A percentile compares a stretch with the other conserved stretches of the same genome.
Conservation (phyloP, 2,888 invertebrate species). For the Blera fallax region DNA sequence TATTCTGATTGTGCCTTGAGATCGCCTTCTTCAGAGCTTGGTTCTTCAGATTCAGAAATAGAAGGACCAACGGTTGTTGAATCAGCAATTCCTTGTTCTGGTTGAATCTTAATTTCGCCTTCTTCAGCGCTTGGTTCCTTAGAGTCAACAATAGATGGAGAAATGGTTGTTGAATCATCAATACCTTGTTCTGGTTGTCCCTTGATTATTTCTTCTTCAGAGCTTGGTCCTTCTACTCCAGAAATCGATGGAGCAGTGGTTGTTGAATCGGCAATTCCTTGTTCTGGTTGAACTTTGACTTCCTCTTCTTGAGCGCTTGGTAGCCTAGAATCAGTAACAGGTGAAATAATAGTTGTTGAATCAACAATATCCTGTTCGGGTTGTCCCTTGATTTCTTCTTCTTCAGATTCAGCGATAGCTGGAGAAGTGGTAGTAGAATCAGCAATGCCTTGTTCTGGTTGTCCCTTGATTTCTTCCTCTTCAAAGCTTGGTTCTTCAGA, state of each 20-base stretch:
- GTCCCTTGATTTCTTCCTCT: neutral
- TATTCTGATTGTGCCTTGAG: neutral
- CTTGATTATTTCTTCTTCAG: conserved; percentile 9
- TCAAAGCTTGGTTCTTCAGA: neutral
- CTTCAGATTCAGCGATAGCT: neutral
- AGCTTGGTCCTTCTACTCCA: neutral
- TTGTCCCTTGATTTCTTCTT: conserved; percentile 1
- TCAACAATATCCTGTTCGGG: conserved; percentile 67
- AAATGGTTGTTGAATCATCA: conserved; percentile 26
- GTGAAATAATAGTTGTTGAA: conserved; percentile 14
- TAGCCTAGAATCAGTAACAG: conserved; percentile 48
- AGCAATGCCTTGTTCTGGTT: conserved; percentile 67
- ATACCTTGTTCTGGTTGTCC: conserved; percentile 6
- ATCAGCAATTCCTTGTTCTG: conserved; percentile 13
- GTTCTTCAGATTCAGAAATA: neutral
- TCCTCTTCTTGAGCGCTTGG: neutral
- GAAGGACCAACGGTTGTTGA: conserved; percentile 37
- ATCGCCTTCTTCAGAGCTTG: conserved; percentile 19
- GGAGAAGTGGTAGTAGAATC: neutral
- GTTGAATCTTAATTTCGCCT: neutral
- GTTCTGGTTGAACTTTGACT: neutral
- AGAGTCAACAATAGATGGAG: neutral
- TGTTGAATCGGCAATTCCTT: conserved; percentile 36
- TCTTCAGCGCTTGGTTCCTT: conserved; percentile 54
- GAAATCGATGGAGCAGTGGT: conserved; percentile 10